Base-by-base conservation (phyloP, 2,113 vertebrate species). In the Seriola quinqueradiata region DNA sequence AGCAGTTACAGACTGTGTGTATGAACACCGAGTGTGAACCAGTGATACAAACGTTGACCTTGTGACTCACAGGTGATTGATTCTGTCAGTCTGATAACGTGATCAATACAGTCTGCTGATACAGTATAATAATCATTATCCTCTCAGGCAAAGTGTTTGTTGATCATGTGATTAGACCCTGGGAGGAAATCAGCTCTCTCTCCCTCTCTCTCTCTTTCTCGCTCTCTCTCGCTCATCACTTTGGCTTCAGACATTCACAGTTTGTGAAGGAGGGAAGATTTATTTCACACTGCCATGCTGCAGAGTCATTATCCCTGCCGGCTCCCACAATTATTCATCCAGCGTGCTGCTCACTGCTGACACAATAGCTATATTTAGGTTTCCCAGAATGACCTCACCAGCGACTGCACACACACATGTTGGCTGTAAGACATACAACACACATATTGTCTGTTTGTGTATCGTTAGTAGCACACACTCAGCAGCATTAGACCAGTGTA, bases 301-400 rank as follows among this genome's bases (percentile, higher is more conserved):
- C 81, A 81, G 81, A 84, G 64, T 84, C 77, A 83, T 87, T 80
- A 84, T 84, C 63, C 77, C 85, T 57, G 57, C 81, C 57, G 81
- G 77, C 55, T 71, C 71, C 57, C 60, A 80, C 81, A 79, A 83
- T 83, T 83, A 87, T 77, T 87, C 77, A 83, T 63, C 68, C 67
- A 61, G 77, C 5, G 14, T 66, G 52, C 38, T 80, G 66, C 72
- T 77, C 19, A 13, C 68, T 83, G 77, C 57, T 6, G 73, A 72
- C 81, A 87, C 13, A 28, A n/a, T 23, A 28, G 77, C 81, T 87
- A 84, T 84, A 80, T 83, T 83, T 87, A 87, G 73, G 48, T 66
- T 65, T 75, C 25, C 72, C 69, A 63, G 55, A 77, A 81, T 87
- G 73, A 81, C 77, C 81, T 83, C 68, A 77, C 60, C 32, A 23